A percentile compares a stretch with the other conserved stretches of the same genome.
phyloP scores from a whole-genome alignment of 2,113 vertebrate species.

The Helogale parvula region DNA sequence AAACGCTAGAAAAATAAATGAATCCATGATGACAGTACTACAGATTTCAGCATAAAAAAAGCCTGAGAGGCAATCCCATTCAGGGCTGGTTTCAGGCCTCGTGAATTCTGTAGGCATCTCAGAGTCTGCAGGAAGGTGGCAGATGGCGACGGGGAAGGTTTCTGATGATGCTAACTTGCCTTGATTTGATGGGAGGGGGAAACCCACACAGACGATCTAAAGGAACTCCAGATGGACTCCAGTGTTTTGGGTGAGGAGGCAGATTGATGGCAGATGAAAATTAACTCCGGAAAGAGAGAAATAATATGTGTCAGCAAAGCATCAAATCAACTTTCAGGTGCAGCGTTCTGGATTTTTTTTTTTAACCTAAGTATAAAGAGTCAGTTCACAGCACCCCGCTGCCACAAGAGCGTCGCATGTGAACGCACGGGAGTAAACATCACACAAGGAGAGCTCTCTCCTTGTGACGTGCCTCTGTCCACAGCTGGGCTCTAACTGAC shows the following conservation, averaged over 20 bases:
- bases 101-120: background rate
- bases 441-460: background rate
- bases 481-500: constrained; percentile 66
- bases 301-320: background rate
- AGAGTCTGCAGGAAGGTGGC: background rate
- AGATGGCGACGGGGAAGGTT: constrained; percentile 42
- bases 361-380: background rate
- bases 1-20: background rate
- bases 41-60: background rate
- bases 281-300: constrained; percentile 25
- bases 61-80: background rate
- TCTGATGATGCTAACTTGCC: constrained; percentile 25
- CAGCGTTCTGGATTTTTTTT: background rate
- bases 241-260: background rate
- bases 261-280: constrained; percentile 39
- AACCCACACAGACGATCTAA: background rate
- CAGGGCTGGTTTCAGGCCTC: background rate
- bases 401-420: background rate
- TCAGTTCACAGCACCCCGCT: background rate
- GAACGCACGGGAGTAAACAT: background rate
- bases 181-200: background rate
- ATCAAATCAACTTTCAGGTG: background rate
- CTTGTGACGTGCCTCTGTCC: constrained; percentile 61
- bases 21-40: background rate
- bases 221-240: constrained; percentile 28